Evolutionary conservation across 2,113 vertebrate genomes (phyloP).

Genomic region (Neotoma lepida): DNA sequence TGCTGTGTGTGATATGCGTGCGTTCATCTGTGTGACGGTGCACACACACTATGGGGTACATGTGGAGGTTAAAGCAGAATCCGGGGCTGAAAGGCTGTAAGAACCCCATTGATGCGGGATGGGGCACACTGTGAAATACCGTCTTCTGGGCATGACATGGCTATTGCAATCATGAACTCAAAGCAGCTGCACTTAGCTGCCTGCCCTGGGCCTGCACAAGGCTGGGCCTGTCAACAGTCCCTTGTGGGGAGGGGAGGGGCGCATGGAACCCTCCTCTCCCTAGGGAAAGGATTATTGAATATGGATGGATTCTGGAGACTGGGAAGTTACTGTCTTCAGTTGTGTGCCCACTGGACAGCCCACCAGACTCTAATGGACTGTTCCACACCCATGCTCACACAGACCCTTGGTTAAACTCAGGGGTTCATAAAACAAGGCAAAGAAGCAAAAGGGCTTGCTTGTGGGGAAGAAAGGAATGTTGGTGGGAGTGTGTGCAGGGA

Average conservation of each 20-base stretch:
- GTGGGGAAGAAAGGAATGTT: not conserved
- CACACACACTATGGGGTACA: too few species aligned
- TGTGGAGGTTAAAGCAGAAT: not conserved
- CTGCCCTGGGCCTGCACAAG: not conserved
- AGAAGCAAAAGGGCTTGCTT: not conserved
- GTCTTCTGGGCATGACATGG: not conserved
- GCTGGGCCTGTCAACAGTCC: not conserved
- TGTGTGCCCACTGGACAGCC: not conserved
- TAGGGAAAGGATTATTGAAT: not conserved
- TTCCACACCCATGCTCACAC: not conserved
- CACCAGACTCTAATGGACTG: too few species aligned
- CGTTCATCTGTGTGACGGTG: not conserved
- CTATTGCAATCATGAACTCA: not conserved
- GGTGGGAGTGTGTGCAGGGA: fast-evolving
- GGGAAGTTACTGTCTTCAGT: not conserved
- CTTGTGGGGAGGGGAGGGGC: not conserved
- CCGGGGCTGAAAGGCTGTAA: not conserved
- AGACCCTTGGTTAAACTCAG: not conserved
- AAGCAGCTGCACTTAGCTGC: not conserved
- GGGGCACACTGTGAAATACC: not conserved
- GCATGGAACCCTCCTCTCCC: not conserved
- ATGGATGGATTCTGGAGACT: not conserved
- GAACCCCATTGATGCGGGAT: too few species aligned
- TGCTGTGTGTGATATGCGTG: not conserved
- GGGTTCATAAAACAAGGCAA: not conserved